Evolutionary conservation across 2,888 invertebrate species (phyloP).

Genomic region (Galeruca laticollis): DNA sequence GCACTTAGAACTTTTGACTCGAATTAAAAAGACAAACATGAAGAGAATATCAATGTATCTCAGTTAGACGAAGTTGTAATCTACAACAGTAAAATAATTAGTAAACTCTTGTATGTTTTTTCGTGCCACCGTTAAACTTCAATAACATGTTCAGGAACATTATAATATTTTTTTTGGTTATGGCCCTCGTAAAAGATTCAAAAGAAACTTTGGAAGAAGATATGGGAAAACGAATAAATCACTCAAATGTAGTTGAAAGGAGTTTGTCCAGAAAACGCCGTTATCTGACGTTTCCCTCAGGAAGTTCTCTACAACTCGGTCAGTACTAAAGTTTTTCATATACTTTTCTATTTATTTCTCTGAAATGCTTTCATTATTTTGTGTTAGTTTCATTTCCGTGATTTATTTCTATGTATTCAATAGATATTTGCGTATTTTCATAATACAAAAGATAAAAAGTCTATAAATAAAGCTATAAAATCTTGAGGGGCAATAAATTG

Average conservation of each 20-base stretch:
- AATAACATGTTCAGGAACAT: slow-evolving; percentile 18
- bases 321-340: slow-evolving; percentile 47
- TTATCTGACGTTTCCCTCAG: slow-evolving; percentile 55
- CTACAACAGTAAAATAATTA: slow-evolving; percentile 46
- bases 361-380: background rate
- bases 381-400: too few relatives aligned
- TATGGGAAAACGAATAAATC: slow-evolving; percentile 46
- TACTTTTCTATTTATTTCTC: slow-evolving; percentile 27
- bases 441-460: too few relatives aligned
- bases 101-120: slow-evolving; percentile 10
- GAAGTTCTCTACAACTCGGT: slow-evolving; percentile 65
- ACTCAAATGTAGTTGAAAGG: slow-evolving; percentile 45
- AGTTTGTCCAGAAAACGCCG: slow-evolving; percentile 52
- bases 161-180: slow-evolving; percentile 39
- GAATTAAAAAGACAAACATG: slow-evolving; percentile 38
- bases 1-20: slow-evolving; percentile 14
- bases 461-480: too few relatives aligned
- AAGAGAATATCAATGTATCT: slow-evolving; percentile 8
- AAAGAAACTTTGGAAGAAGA: slow-evolving; percentile 52
- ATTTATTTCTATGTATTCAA: too few relatives aligned
- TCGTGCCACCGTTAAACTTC: background rate
- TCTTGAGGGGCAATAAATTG: too few relatives aligned
- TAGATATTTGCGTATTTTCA: too few relatives aligned
- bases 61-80: slow-evolving; percentile 28
- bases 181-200: slow-evolving; percentile 40